These are phyloP conservation scores for Pedetes capensis DNA, from an alignment of 2,113 vertebrate species.

Conservation along the genomic window DNA sequence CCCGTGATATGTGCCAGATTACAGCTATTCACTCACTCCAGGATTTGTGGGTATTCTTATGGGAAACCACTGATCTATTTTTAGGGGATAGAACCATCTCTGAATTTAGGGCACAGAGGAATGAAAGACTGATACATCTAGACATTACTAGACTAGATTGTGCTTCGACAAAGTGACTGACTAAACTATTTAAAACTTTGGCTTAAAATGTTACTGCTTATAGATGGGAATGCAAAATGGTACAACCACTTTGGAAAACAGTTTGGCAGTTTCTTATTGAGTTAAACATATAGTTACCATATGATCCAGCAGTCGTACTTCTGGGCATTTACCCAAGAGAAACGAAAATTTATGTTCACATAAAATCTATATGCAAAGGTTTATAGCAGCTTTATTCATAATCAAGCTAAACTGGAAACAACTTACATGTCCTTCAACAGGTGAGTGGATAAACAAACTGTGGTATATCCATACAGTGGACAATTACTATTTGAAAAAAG, in stretches of 20 bases:
- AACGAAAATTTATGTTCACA: constrained; percentile 47
- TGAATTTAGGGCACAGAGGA: not conserved
- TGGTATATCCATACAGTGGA: not conserved
- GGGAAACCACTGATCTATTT: not conserved
- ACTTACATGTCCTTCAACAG: not conserved
- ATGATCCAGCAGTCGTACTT: constrained; percentile 37
- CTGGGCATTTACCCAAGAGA: constrained; percentile 19
- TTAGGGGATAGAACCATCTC: not conserved
- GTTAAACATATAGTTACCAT: constrained; percentile 27
- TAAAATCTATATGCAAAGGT: not conserved
- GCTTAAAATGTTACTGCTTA: constrained; percentile 38
- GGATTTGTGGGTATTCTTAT: not conserved
- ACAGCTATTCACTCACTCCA: not conserved
- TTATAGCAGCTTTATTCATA: constrained; percentile 15
- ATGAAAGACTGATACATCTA: not conserved
- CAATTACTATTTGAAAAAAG: not conserved
- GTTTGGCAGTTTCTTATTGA: constrained; percentile 29
- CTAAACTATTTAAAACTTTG: constrained; percentile 35
- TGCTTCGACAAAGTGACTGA: constrained; percentile 25
- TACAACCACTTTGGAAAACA: constrained; percentile 48
- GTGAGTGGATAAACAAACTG: not conserved
- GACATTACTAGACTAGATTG: not conserved
- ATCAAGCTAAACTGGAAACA: not conserved
- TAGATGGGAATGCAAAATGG: constrained; percentile 16
- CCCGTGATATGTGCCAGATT: not conserved